Conservation (phyloP, 2,797 vertebrate species). For the Nyctalus aviator region DNA sequence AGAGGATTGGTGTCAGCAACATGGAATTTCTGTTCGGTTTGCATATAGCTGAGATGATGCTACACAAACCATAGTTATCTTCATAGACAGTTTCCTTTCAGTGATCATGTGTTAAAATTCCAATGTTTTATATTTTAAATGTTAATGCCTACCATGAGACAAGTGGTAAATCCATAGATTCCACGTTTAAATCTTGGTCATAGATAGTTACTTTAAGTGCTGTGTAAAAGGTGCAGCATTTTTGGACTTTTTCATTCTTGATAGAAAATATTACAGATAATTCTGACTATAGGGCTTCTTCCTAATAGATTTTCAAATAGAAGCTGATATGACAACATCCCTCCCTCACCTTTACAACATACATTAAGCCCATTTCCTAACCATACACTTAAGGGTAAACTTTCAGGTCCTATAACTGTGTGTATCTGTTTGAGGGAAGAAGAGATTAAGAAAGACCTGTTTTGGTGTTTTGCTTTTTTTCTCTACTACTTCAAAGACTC, state of each 20-base stretch:
- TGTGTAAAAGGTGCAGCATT: background rate
- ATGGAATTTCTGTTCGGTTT: slow-evolving; percentile 5
- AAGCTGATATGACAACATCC: background rate
- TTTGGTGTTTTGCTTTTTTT: background rate
- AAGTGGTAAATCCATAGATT: background rate
- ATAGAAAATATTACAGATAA: background rate
- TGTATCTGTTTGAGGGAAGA: background rate
- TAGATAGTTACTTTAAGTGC: background rate
- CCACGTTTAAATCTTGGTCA: background rate
- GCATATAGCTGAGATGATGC: background rate
- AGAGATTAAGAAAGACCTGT: background rate
- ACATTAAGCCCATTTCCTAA: background rate
- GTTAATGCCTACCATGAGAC: background rate
- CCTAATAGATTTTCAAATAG: background rate
- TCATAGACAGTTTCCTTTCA: background rate
- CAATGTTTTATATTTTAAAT: background rate
- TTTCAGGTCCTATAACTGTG: background rate
- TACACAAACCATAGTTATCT: background rate
- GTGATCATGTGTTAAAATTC: background rate
- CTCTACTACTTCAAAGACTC: background rate
- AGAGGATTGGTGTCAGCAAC: slow-evolving; percentile 13
- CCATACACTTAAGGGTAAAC: background rate
- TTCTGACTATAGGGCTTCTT: background rate
- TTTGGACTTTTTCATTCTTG: background rate
- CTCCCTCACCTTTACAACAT: background rate